Percentiles rank a stretch among this genome's conserved stretches.
phyloP scores from a whole-genome alignment of 2,797 vertebrate genomes.

The Onychomys leucogaster region DNA sequence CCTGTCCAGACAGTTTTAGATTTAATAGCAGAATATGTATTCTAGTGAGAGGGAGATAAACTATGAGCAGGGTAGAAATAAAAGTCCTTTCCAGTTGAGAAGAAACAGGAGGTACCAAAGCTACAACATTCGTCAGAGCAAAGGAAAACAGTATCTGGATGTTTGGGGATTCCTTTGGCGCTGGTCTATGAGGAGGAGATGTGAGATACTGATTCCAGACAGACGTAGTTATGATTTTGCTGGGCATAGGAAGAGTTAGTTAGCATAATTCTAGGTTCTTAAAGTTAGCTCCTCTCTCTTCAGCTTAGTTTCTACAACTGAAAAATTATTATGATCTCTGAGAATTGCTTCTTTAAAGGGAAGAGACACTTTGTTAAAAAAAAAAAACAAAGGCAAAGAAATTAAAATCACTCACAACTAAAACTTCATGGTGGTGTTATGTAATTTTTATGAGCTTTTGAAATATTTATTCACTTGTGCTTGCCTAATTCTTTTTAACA shows the following conservation, averaged over 20 bases:
- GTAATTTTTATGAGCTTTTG: conserved; percentile 55
- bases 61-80: conserved; percentile 40
- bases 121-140: conserved; percentile 67
- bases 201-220: conserved; percentile 60
- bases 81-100: conserved; percentile 74
- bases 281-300: background rate
- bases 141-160: conserved; percentile 74
- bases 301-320: conserved; percentile 12
- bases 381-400: background rate
- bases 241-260: conserved; percentile 33
- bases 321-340: background rate
- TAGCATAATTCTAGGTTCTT: conserved; percentile 64
- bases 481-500: background rate
- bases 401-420: background rate
- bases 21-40: conserved; percentile 59
- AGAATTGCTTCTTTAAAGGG: background rate
- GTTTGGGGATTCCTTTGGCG: conserved; percentile 81
- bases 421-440: background rate
- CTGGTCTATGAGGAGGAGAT: background rate
- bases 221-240: conserved; percentile 42
- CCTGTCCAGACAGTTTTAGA: conserved; percentile 65
- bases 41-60: conserved; percentile 73
- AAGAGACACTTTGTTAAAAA: background rate
- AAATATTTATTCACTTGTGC: conserved; percentile 51
- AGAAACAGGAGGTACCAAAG: conserved; percentile 75